Percentiles rank a stretch among this genome's conserved stretches.
These are phyloP conservation scores for Brachionus rotundiformis DNA, from an alignment of 1,140 invertebrate species.

Conservation along the genomic window DNA sequence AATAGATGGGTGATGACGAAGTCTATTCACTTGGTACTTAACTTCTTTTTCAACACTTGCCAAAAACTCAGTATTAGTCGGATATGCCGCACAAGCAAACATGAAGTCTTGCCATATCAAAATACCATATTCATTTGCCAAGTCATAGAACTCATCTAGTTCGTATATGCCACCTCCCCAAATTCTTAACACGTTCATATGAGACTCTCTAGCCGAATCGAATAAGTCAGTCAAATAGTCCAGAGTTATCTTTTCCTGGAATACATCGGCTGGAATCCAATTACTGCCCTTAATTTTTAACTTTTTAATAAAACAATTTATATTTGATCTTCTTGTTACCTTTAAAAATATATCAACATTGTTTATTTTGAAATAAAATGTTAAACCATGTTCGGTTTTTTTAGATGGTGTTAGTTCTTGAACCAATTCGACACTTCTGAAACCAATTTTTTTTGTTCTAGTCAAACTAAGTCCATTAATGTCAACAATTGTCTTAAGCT, in stretches of 20 bases:
- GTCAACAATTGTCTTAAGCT: conserved; percentile 67
- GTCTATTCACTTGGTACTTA: conserved; percentile 69
- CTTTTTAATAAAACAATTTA: neutral
- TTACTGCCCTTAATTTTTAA: conserved; percentile 72
- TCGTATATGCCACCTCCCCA: conserved; percentile 81
- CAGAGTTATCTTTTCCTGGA: conserved; percentile 74
- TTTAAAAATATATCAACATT: conserved; percentile 86
- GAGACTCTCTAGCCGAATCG: conserved; percentile 72
- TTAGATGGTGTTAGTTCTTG: conserved; percentile 57
- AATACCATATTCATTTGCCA: conserved; percentile 66
- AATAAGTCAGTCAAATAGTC: conserved; percentile 68
- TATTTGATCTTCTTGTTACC: conserved; percentile 52
- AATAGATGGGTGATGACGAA: conserved; percentile 85
- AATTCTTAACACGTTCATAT: conserved; percentile 91
- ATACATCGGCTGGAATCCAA: conserved; percentile 85
- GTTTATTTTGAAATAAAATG: conserved; percentile 88
- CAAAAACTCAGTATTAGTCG: conserved; percentile 74
- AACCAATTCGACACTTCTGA: conserved; percentile 76
- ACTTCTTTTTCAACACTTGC: conserved; percentile 76
- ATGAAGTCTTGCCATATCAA: conserved; percentile 75
- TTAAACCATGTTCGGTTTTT: conserved; percentile 59
- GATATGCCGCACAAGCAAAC: conserved; percentile 96
- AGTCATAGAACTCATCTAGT: conserved; percentile 80
- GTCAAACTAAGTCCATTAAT: conserved; percentile 58
- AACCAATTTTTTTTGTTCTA: conserved; percentile 71